Evolutionary conservation across 2,113 vertebrate genomes (phyloP).

Genomic region (Riparia riparia): DNA sequence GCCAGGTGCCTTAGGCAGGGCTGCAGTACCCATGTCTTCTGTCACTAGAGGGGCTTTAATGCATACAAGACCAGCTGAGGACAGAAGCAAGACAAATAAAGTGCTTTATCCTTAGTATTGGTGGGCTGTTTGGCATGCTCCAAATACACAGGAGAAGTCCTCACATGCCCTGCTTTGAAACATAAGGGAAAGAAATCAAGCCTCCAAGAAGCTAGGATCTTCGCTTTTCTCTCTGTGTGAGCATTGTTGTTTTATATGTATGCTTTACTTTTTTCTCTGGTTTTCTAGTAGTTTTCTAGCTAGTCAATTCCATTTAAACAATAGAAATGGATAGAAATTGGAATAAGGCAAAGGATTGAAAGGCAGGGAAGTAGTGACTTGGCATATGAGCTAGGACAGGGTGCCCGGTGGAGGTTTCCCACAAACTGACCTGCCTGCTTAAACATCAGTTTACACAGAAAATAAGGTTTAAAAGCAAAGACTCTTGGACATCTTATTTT

Average conservation of each 20-base stretch:
- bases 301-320: not conserved
- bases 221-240: not conserved
- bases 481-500: not conserved
- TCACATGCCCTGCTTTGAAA: not conserved
- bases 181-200: not conserved
- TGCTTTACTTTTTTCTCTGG: not conserved
- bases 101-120: not conserved
- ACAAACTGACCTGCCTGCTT: not conserved
- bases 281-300: not conserved
- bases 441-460: not conserved
- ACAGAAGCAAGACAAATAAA: not conserved
- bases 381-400: not conserved
- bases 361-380: not conserved
- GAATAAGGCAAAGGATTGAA: not conserved
- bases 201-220: not conserved
- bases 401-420: not conserved
- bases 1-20: not conserved
- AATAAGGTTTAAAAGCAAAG: conserved; percentile 1
- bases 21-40: not conserved
- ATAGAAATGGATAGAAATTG: not conserved
- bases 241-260: not conserved
- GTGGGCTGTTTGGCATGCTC: not conserved
- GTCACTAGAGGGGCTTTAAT: not conserved
- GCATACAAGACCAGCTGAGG: not conserved
- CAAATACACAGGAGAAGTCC: not conserved